phyloP scores from a whole-genome alignment of 2,888 invertebrate species.

The Pachydiplax longipennis region DNA sequence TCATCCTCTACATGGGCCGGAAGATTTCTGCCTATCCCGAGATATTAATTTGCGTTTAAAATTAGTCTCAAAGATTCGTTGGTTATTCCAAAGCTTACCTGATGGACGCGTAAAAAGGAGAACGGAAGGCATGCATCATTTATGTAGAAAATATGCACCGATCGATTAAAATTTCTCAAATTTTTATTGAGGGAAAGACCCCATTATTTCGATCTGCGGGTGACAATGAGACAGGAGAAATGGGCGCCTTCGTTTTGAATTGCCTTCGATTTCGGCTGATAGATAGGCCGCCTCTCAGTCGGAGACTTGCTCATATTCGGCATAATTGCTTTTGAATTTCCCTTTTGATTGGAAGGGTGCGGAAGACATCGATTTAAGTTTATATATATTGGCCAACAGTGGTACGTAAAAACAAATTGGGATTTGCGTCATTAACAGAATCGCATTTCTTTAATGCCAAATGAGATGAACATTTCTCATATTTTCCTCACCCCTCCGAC shows the following conservation, averaged over 20 bases:
- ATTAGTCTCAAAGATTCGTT: background rate
- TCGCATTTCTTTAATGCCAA: too few species aligned
- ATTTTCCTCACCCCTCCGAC: too few species aligned
- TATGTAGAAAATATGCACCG: background rate
- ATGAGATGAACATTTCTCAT: too few species aligned
- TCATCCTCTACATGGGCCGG: background rate
- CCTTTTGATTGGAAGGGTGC: too few species aligned
- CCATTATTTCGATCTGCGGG: background rate
- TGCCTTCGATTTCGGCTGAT: background rate
- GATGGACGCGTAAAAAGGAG: background rate
- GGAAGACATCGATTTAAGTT: too few species aligned
- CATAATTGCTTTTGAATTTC: too few species aligned
- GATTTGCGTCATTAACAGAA: too few species aligned
- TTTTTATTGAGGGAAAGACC: constrained; percentile 13
- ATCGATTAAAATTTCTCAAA: background rate
- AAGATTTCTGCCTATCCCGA: background rate
- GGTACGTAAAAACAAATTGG: too few species aligned
- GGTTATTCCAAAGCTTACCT: background rate
- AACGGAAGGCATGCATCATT: constrained; percentile 8
- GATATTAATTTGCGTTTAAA: constrained; percentile 8
- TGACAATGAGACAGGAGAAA: too few species aligned
- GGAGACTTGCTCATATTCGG: too few species aligned
- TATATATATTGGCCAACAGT: too few species aligned
- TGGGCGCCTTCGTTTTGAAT: background rate
- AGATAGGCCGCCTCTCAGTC: background rate